Evolutionary conservation across 2,888 invertebrate genomes (phyloP).

Genomic region (Thalpophila matura): DNA sequence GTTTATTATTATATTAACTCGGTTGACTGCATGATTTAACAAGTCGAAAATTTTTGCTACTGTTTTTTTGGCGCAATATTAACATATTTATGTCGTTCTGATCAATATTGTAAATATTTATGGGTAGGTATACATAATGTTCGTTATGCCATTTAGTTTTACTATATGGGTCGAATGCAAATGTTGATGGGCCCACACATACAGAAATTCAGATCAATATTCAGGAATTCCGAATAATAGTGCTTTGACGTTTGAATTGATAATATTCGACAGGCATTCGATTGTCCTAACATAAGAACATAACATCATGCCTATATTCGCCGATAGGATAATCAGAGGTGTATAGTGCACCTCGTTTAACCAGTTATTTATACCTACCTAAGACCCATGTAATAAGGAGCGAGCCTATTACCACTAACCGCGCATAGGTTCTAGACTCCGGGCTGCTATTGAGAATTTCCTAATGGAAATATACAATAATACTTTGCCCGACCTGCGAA

Average conservation of each 20-base stretch:
- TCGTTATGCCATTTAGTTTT: slow-evolving; percentile 62
- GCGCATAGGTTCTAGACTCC: no score
- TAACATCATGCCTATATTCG: no score
- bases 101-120: slow-evolving; percentile 63
- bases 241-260: slow-evolving; percentile 22
- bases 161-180: slow-evolving; percentile 62
- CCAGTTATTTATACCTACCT: no score
- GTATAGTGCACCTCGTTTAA: no score
- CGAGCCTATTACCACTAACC: no score
- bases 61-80: slow-evolving; percentile 37
- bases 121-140: slow-evolving; percentile 49
- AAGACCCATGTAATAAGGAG: no score
- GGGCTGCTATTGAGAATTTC: no score
- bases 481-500: no score
- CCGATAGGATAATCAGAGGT: no score
- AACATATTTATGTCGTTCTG: slow-evolving; percentile 43
- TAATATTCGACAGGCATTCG: slow-evolving; percentile 15
- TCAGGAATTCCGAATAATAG: slow-evolving; percentile 31
- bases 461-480: no score
- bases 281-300: background rate
- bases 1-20: slow-evolving; percentile 65
- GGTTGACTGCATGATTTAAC: slow-evolving; percentile 59
- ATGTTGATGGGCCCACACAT: slow-evolving; percentile 52
- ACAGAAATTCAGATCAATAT: slow-evolving; percentile 44
- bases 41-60: slow-evolving; percentile 43